A percentile compares a stretch with the other conserved stretches of the same genome.
Conservation (phyloP, 2,797 vertebrate genomes). For the Gymnodraco acuticeps region DNA sequence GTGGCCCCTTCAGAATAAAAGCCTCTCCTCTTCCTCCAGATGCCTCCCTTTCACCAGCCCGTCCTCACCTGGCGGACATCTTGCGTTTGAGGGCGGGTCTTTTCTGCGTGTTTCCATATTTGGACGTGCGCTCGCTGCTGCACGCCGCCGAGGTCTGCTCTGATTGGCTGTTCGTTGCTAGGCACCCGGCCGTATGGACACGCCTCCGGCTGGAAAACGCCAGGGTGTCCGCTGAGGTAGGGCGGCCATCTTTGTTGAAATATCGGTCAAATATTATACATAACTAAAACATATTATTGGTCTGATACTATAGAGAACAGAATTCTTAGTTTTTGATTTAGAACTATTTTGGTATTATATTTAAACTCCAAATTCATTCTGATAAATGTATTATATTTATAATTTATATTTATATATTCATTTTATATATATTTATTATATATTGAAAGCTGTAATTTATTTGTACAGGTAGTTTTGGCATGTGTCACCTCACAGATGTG, state of each 20-base stretch:
- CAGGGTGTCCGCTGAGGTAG: constrained; percentile 90
- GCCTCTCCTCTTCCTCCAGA: constrained; percentile 30
- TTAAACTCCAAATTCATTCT: no score
- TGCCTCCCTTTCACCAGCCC: constrained; percentile 42
- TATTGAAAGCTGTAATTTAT: no score
- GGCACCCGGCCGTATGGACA: constrained; percentile 92
- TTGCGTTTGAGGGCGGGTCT: constrained; percentile 90
- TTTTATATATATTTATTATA: no score
- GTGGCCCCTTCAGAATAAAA: constrained; percentile 16
- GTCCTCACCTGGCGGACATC: constrained; percentile 83
- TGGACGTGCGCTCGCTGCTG: constrained; percentile 89
- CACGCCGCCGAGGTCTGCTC: constrained; percentile 89
- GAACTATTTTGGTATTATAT: no score
- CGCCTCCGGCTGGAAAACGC: constrained; percentile 90
- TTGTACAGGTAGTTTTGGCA: no score
- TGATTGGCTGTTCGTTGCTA: constrained; percentile 92
- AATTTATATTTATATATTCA: no score
- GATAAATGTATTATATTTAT: no score
- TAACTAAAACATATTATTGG: no score
- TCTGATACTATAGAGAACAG: no score
- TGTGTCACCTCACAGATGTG: no score
- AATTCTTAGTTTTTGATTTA: no score
- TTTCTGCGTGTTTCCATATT: constrained; percentile 93
- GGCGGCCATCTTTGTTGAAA: not conserved
- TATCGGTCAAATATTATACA: no score